Evolutionary conservation across 2,797 vertebrate genomes (phyloP).

Genomic region (Sciurus carolinensis): DNA sequence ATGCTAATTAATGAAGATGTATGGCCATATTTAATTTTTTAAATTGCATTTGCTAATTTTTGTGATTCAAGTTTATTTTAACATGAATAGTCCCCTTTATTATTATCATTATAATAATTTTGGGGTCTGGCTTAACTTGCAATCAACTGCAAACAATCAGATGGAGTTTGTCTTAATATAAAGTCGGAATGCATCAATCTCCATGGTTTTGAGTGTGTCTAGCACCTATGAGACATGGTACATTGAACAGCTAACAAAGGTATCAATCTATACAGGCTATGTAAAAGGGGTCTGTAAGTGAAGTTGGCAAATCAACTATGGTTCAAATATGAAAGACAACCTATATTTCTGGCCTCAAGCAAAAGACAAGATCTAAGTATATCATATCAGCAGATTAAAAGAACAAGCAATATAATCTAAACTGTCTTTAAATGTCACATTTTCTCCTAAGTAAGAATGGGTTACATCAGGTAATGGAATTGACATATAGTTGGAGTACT

Average conservation of each 20-base stretch:
- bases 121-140: background rate
- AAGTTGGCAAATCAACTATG: background rate
- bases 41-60: slow-evolving; percentile 20
- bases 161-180: background rate
- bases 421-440: background rate
- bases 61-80: background rate
- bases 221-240: background rate
- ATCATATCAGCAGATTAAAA: background rate
- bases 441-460: background rate
- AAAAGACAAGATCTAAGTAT: background rate
- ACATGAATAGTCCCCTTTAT: too few relatives aligned
- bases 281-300: background rate
- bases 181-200: background rate
- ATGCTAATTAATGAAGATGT: background rate
- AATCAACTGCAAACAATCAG: background rate
- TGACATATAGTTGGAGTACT: background rate
- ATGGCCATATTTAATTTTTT: background rate
- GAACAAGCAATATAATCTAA: background rate
- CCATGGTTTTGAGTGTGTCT: background rate
- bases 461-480: background rate
- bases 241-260: background rate
- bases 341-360: background rate
- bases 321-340: background rate
- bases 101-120: too few relatives aligned
- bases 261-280: slow-evolving; percentile 6